Evolutionary conservation across 2,888 invertebrate genomes (phyloP).

Genomic region (Zaprionus obscuricornis): DNA sequence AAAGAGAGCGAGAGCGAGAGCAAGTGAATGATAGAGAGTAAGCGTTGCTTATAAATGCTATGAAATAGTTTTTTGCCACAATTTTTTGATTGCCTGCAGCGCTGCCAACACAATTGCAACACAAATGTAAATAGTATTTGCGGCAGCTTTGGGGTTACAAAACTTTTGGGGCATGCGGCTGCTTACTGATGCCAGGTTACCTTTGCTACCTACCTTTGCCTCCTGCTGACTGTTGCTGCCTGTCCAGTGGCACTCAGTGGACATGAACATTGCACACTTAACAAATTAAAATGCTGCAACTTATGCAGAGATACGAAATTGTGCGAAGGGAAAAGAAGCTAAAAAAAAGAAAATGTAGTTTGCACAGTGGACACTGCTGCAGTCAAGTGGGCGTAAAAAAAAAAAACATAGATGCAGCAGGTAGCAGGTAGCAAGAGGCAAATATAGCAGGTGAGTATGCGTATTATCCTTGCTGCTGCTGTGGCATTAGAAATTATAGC

Average conservation of each 20-base stretch:
- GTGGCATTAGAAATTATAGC: constrained; percentile 52
- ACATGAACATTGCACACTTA: constrained; percentile 59
- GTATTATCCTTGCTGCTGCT: constrained; percentile 32
- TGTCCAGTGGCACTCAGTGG: constrained; percentile 16
- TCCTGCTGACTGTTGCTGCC: not conserved
- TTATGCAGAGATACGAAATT: constrained; percentile 10
- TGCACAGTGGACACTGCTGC: constrained; percentile 23
- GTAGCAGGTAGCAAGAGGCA: constrained; percentile 2
- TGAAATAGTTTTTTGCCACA: not conserved
- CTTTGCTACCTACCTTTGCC: too few relatives aligned
- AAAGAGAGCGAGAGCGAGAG: too few relatives aligned
- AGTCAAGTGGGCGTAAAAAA: constrained; percentile 52
- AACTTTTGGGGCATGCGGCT: constrained; percentile 22
- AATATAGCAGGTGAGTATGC: not conserved
- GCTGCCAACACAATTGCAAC: constrained; percentile 29
- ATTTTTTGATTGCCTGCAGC: constrained; percentile 40
- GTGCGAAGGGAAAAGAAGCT: not conserved
- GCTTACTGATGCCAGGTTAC: too few relatives aligned
- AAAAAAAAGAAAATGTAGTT: not conserved
- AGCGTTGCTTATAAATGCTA: constrained; percentile 1
- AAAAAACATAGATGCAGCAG: not conserved
- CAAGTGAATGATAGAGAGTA: too few relatives aligned
- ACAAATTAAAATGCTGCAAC: constrained; percentile 70
- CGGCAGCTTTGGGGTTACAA: constrained; percentile 42
- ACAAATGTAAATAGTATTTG: constrained; percentile 57